Conservation (phyloP, 2,888 invertebrate species). For the Drosophila lutescens region DNA sequence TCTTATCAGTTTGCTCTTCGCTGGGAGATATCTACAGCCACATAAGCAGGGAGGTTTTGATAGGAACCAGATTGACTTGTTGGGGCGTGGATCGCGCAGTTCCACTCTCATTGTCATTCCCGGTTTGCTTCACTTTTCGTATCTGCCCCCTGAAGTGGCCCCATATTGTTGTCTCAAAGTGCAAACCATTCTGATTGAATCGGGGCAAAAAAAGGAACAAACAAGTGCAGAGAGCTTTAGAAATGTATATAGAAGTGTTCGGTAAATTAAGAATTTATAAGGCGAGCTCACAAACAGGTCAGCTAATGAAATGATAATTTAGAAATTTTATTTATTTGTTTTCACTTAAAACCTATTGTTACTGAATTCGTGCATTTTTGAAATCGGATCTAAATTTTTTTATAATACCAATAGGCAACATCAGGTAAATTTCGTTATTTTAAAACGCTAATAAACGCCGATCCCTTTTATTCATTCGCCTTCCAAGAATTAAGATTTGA, state of each 20-base stretch:
- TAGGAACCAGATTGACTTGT: conserved; percentile 41
- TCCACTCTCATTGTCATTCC: conserved; percentile 14
- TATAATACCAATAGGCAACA: background rate
- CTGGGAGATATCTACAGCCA: conserved; percentile 7
- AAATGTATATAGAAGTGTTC: background rate
- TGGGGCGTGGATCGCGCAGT: conserved; percentile 20
- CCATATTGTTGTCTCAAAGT: conserved; percentile 61
- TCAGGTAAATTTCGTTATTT: background rate
- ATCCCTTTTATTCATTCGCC: background rate
- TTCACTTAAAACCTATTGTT: no score
- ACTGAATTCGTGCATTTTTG: no score
- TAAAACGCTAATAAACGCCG: background rate
- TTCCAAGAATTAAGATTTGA: background rate
- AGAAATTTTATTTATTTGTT: background rate
- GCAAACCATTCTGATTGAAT: conserved; percentile 59
- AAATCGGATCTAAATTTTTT: background rate
- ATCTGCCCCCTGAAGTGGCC: conserved; percentile 48
- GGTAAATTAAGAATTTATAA: conserved; percentile 5
- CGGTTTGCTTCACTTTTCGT: conserved; percentile 50
- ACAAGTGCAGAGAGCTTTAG: conserved; percentile 13
- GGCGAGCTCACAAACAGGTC: conserved; percentile 4
- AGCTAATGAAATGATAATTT: background rate
- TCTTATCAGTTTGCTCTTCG: conserved; percentile 54
- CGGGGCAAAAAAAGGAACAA: conserved; percentile 10
- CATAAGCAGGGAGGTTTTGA: conserved; percentile 10